Evolutionary conservation across 2,797 vertebrate genomes (phyloP), one percentile per base, ranked within the genome.

Genomic region (Catostomus latipinnis): DNA sequence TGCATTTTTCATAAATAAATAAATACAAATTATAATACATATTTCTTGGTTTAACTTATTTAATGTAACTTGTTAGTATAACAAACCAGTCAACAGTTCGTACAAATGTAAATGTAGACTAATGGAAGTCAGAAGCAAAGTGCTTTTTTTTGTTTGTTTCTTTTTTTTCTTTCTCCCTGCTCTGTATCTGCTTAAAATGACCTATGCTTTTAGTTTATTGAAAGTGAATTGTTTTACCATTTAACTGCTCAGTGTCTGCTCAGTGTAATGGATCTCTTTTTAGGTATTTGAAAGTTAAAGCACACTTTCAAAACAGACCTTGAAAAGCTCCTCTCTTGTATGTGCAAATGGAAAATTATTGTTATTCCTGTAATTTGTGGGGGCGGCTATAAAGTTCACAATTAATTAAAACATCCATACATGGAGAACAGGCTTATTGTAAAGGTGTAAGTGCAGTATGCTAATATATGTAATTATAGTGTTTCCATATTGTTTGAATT

Each of bases 181-280:
- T 62, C 10, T 43, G 11, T 11, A 43, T 56, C 34, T 49, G 45
- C 18, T 52, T 18, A 34, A 61, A 18, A 52, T 73, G 8, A 13
- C 48, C 1, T 50, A 8, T 50, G 57, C 56, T 62, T 73, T 73
- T 73, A 52, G 49, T 67, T 56, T 67, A 67, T 49, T 76, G 5
- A 57, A 22, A 57, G 43, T 48, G 57, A 57, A 57, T 67, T 3
- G 8, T 76, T 67, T 67, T 67, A 50, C 12, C 8, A 11, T 57
- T 57, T 66, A 57, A 66, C 53, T 67, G 43, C 12, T 22, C 12
- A 57, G 11, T 67, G 45, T 67, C 53, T 67, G 43, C 12, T 22
- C 12, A 57, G 11, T 67, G 16, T 67, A 49, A 5, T 49, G 8
- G 16, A 67, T 76, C n/a, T 65, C 53, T 66, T 8, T 67, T 2